A percentile compares a stretch with the other conserved stretches of the same genome.
Conservation (phyloP, 2,113 vertebrate species). For the sheep (Ovis aries) region ARS-UI_Ramb_v3.0 NC_056060.1:51116501-51117000, state of each 20-base stretch:
- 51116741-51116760: background rate
- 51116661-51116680: background rate
- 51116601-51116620: background rate
- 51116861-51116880: background rate
- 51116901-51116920: background rate
- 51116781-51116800: background rate
- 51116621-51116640: background rate
- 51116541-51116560: background rate
- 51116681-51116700: background rate
- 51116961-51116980: background rate
- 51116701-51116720: background rate
- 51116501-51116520: background rate
- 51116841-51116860: accelerated
- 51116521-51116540: background rate
- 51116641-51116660: background rate
- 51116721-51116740: too few species aligned
- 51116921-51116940: background rate
- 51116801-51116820: background rate
- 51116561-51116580: background rate
- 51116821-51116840: too few species aligned
- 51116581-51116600: background rate
- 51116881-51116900: background rate
- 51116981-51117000: background rate
- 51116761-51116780: background rate
- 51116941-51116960: accelerated